Evolutionary conservation across 2,113 vertebrate species (phyloP).

Genomic region (Gallinago paraguaiae): DNA sequence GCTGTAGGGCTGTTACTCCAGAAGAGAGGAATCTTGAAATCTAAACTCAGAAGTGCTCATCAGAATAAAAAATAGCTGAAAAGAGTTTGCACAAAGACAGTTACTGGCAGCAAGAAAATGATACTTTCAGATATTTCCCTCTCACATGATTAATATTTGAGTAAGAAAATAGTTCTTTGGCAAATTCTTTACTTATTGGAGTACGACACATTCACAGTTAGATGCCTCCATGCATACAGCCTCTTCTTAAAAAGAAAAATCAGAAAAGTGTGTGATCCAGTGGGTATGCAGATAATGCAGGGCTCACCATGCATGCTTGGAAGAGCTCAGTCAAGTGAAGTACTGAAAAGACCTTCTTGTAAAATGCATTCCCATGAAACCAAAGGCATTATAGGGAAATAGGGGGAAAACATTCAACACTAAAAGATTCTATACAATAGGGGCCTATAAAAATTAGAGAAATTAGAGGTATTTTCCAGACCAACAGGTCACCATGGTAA

Average conservation of each 20-base stretch:
- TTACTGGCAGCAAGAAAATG: constrained; percentile 21
- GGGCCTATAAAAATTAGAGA: neutral
- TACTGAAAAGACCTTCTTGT: neutral
- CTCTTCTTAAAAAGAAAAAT: neutral
- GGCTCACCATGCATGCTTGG: neutral
- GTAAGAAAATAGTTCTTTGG: constrained; percentile 4
- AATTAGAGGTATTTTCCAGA: neutral
- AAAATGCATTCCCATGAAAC: neutral
- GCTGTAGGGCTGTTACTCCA: neutral
- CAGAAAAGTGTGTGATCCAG: neutral
- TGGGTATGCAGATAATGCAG: neutral
- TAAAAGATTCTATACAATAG: neutral
- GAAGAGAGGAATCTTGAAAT: neutral
- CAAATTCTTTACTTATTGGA: constrained; percentile 33
- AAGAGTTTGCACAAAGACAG: constrained; percentile 14
- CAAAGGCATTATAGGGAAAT: neutral
- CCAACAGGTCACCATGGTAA: neutral
- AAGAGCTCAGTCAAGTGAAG: neutral
- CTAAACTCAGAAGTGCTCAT: neutral
- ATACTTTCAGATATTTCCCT: neutral
- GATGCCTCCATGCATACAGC: neutral
- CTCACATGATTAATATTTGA: constrained; percentile 38
- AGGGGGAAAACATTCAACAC: neutral
- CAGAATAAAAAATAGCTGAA: neutral
- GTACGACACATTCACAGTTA: neutral